Conservation (phyloP, 2,888 invertebrate genomes). For the Limnephilus auricula region DNA sequence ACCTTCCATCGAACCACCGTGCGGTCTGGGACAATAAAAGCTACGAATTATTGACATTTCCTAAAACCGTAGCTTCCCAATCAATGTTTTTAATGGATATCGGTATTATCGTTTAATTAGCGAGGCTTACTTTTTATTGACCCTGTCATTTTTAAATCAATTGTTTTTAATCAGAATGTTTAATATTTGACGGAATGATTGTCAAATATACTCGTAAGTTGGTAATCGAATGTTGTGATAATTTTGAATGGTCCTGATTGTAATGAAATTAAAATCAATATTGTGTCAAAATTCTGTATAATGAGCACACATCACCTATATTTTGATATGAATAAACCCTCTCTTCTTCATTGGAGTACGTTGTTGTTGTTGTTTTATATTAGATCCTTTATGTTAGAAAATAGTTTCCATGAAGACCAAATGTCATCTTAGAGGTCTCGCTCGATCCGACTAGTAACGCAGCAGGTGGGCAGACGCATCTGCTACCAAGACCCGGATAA, state of each 20-base stretch:
- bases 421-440: too few species aligned
- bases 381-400: too few species aligned
- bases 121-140: neutral
- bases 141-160: neutral
- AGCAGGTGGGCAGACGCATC: too few species aligned
- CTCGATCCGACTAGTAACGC: too few species aligned
- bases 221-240: neutral
- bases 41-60: constrained; percentile 8
- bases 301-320: neutral
- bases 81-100: neutral
- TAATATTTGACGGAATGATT: neutral
- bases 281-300: neutral
- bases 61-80: neutral
- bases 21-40: constrained; percentile 13
- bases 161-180: neutral
- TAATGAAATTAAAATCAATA: neutral
- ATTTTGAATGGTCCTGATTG: neutral
- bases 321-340: too few species aligned
- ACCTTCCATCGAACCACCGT: neutral
- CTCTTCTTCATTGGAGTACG: too few species aligned
- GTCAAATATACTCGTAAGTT: neutral
- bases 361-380: too few species aligned
- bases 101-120: neutral
- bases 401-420: too few species aligned
- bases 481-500: too few species aligned